These are phyloP conservation scores for Acrocyrtus sp. DNA, from an alignment of 2,888 invertebrate species.

Conservation along the genomic window DNA sequence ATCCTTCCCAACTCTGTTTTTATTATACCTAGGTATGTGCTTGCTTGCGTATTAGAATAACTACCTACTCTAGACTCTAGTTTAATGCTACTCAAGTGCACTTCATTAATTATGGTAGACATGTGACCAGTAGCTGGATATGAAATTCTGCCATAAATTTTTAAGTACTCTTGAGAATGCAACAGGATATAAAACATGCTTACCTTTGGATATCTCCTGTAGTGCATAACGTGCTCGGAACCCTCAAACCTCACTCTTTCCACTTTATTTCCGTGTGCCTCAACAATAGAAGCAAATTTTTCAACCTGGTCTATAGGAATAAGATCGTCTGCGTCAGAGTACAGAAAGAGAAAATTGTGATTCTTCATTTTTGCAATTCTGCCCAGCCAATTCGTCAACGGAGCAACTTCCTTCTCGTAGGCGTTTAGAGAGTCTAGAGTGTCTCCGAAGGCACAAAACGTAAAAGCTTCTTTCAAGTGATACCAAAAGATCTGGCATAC, in stretches of 20 bases:
- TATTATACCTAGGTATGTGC: no score
- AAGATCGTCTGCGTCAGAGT: constrained; percentile 76
- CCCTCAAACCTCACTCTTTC: constrained; percentile 70
- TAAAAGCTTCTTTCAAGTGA: constrained; percentile 47
- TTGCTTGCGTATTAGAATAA: no score
- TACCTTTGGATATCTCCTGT: constrained; percentile 72
- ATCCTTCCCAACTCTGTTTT: no score
- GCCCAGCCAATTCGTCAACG: constrained; percentile 59
- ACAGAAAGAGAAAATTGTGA: constrained; percentile 70
- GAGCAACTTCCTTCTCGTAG: constrained; percentile 64
- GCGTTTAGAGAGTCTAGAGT: constrained; percentile 71
- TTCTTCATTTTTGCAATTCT: constrained; percentile 51
- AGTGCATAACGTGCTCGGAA: constrained; percentile 81
- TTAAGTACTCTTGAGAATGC: no score
- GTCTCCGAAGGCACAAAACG: constrained; percentile 56
- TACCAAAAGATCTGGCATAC: constrained; percentile 57
- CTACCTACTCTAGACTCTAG: no score
- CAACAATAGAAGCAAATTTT: constrained; percentile 48
- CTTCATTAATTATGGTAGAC: no score
- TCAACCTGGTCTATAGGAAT: constrained; percentile 70
- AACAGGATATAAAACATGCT: background rate
- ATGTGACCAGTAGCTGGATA: no score
- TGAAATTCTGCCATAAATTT: no score
- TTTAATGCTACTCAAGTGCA: no score
- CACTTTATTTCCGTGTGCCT: constrained; percentile 53